Base-by-base conservation (phyloP, 92 coral and sea anemone species). In the Palythoa heliodiscus region DNA sequence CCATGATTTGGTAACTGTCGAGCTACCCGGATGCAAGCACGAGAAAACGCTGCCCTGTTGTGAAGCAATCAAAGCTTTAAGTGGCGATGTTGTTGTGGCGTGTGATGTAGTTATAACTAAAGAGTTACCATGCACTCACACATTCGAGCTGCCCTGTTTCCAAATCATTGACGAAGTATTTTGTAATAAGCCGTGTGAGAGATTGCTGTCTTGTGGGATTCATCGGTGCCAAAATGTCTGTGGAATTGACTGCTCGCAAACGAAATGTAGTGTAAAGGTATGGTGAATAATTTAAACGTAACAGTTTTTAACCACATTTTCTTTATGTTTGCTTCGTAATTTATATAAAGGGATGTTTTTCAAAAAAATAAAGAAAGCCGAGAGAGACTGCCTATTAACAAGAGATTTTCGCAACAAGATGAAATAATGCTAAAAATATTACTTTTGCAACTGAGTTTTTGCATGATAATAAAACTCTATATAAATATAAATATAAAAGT, bases 141-240 rank as follows among this genome's bases (percentile, higher is more conserved):
- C 64, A 14, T 6, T 58, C 15, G 4, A 58, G 64, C 64, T 58
- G 20, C 64, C 64, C 5, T 58, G 64, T 58, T 58, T 5, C 3
- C 17, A 58, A 58, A 58, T 15, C 64, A 58, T 5, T 14, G 64
- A 58, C 20, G 64, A 19, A 58, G 64, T 58, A 58, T 58, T 5
- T 19, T 58, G 64, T 12, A 19, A 58, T 3, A 14, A 3, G 70
- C 71, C 83, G 54, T 77, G 83, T 23, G 83, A 77, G 83, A 68
- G 71, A 37, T 0, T 17, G 83, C 83, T 77, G n/a, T 58, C 70
- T 11, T 77, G 83, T 15, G 83, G 83, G 24, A 77, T 57, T 17
- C 83, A 77, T 77, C 83, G 16, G 5, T 77, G 83, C 47, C 70
- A 47, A 57, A 52, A 22, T 8, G 57, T 77, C 70, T 77, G 83